Evolutionary conservation across 2,888 invertebrate species (phyloP).

Genomic region (Lapara coniferarum): DNA sequence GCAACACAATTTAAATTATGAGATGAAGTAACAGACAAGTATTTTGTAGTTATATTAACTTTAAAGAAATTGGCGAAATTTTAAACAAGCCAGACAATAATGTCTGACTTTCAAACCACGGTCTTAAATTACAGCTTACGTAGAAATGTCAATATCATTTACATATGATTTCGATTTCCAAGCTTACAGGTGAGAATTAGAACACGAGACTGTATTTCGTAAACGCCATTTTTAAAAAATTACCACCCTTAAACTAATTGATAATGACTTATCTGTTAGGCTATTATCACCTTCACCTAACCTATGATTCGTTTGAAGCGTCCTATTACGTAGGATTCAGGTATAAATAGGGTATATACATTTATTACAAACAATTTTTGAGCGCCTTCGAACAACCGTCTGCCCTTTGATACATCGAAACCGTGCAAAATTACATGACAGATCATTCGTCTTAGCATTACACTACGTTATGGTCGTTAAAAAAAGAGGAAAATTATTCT

Average conservation of each 20-base stretch:
- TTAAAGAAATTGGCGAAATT: conserved; percentile 21
- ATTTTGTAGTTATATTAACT: neutral
- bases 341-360: conserved; percentile 29
- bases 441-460: conserved; percentile 7
- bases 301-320: conserved; percentile 76
- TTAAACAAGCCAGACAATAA: neutral
- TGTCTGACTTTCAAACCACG: neutral
- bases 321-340: conserved; percentile 42
- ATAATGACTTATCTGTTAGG: conserved; percentile 66
- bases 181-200: conserved; percentile 19
- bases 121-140: conserved; percentile 1
- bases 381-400: conserved; percentile 18
- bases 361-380: conserved; percentile 33
- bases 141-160: conserved; percentile 13
- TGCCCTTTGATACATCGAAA: conserved; percentile 11
- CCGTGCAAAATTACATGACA: conserved; percentile 1
- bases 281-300: conserved; percentile 81
- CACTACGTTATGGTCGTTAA: conserved; percentile 6
- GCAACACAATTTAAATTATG: no score
- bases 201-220: conserved; percentile 5
- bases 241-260: conserved; percentile 50
- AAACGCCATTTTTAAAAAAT: conserved; percentile 25
- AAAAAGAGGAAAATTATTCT: conserved; percentile 19
- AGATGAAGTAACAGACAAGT: no score
- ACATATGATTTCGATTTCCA: conserved; percentile 17